Conservation (phyloP, 2,888 invertebrate species). For the Biston stratarius region DNA sequence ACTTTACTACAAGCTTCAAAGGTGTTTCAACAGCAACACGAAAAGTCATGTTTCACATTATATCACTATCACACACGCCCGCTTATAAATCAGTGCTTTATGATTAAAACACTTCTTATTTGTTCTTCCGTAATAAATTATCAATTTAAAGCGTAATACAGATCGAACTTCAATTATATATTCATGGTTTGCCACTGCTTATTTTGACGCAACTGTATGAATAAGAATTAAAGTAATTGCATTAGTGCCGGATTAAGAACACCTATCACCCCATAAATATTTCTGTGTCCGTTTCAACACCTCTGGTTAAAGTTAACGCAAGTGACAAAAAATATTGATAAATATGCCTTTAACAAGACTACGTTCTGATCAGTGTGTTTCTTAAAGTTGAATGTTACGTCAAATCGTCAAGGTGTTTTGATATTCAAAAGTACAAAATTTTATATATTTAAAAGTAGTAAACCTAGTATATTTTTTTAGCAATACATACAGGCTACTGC, state of each 20-base stretch:
- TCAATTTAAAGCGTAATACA: not conserved
- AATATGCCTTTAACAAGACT: not conserved
- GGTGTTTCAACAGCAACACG: no score
- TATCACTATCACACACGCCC: no score
- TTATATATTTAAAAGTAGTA: no score
- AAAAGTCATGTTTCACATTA: no score
- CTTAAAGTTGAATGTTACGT: no score
- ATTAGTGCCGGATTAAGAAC: slow-evolving; percentile 35
- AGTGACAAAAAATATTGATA: not conserved
- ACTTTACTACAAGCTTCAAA: no score
- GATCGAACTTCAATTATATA: slow-evolving; percentile 18
- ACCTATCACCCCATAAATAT: slow-evolving; percentile 26
- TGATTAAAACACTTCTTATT: no score
- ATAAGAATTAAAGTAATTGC: slow-evolving; percentile 28
- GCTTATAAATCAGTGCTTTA: no score
- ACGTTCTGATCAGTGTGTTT: not conserved
- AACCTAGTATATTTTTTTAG: no score
- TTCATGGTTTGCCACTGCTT: slow-evolving; percentile 24
- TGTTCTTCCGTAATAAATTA: no score
- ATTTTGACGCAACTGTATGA: slow-evolving; percentile 34
- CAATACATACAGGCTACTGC: no score
- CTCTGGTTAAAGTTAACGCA: slow-evolving; percentile 11
- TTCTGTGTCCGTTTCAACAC: slow-evolving; percentile 19
- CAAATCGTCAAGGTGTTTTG: not conserved
- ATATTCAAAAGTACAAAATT: no score